Base-by-base conservation (phyloP, 2,888 invertebrate genomes). In the Notodonta ziczac region DNA sequence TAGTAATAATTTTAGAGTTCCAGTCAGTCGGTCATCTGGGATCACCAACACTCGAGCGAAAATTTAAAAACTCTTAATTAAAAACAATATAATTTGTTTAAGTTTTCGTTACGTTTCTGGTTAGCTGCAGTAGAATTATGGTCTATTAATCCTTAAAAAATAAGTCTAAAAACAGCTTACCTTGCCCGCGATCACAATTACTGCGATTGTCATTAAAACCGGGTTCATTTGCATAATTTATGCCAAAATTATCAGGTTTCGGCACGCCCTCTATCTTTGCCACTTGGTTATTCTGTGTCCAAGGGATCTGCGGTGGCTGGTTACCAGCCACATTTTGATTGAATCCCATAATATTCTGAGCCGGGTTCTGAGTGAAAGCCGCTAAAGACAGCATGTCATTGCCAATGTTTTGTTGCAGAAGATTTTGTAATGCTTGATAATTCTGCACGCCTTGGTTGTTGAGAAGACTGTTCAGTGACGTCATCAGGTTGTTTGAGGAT, bases 401-500 rank as follows among this genome's bases (percentile, higher is more conserved):
- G 50, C 50, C 50, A 14, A 50, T 50, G 10, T 32, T 32, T 12
- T 52, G 52, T 32, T 52, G 52, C 52, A 52, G 12, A 4, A 52
- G 13, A 52, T 13, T 52, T 6, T 52, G 52, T 13, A 55, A 40
- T 6, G 40, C 16, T 14, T 55, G 55, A 14, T 35, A 14, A n/a
- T 40, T 39, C 12, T 40, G 39, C 40, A 55, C 10, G 10, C 55
- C 55, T 8, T 39, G n/a, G 4, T 13, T 35, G 40, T 55, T 55
- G 1, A 55, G 14, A 9, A 40, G 40, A 55, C 16, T 55, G 39
- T n/a, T 39, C 14, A 55, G 9, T 55, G 55, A 55, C 14, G 40
- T 55, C 40, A 55, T 4, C n/a, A 40, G 55, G 16, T 55, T 55
- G 55, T 55, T 55, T 40, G 55, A 13, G n/a, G 55, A 52, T 2